Evolutionary conservation across 1,140 invertebrate species (phyloP).

Genomic region (Zaprionus tsacasi): DNA sequence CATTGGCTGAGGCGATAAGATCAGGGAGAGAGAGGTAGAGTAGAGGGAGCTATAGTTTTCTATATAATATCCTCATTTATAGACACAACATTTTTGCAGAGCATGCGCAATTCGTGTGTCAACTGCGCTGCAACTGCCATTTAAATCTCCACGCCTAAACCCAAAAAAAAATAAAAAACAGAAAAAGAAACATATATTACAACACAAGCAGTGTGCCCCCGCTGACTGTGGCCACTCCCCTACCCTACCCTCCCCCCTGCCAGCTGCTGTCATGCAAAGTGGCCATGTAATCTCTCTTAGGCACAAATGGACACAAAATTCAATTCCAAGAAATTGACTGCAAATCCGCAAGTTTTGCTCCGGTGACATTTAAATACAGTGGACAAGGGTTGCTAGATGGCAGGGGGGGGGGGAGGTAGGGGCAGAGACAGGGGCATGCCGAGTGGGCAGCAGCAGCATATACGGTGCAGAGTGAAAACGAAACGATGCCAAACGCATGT

Average conservation of each 20-base stretch:
- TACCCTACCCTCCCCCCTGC: background rate
- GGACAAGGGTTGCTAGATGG: background rate
- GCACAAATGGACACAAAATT: slow-evolving; percentile 70
- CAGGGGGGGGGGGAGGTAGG: background rate
- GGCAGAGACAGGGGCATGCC: background rate
- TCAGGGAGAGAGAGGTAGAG: background rate
- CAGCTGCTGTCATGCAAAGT: slow-evolving; percentile 55
- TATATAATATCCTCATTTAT: background rate
- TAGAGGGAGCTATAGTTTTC: background rate
- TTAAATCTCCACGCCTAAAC: slow-evolving; percentile 37
- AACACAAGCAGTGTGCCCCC: slow-evolving; percentile 30
- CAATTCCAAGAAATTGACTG: slow-evolving; percentile 80
- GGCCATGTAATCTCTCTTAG: slow-evolving; percentile 45
- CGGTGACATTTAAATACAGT: slow-evolving; percentile 53
- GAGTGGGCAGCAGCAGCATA: slow-evolving; percentile 19
- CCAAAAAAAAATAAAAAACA: background rate
- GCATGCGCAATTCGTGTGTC: slow-evolving; percentile 13
- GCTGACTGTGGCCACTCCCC: background rate
- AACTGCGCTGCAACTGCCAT: background rate
- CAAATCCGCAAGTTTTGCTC: slow-evolving; percentile 48
- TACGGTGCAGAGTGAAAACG: slow-evolving; percentile 42
- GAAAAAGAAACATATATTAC: slow-evolving; percentile 16
- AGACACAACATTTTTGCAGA: background rate
- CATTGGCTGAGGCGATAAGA: background rate
- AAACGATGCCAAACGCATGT: slow-evolving; percentile 78